phyloP scores from a whole-genome alignment of 2,888 invertebrate species.

The Helobdella robusta region DNA sequence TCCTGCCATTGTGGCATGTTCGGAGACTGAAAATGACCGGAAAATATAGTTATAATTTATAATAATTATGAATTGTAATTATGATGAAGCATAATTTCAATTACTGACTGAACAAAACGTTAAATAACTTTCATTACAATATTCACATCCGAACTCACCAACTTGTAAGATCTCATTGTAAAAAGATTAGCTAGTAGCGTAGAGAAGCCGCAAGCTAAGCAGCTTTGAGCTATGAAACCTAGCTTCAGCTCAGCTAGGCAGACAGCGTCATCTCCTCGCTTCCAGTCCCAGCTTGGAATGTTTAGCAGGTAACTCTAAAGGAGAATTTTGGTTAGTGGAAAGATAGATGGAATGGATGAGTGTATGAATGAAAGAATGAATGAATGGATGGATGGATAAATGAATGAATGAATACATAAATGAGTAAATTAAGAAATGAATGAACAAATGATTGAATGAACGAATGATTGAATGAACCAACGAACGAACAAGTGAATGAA shows the following conservation, averaged over 20 bases:
- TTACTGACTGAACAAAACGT: not conserved
- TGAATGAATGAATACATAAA: not conserved
- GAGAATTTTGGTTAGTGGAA: not conserved
- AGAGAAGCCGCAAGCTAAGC: conserved; percentile 97
- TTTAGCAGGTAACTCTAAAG: conserved; percentile 93
- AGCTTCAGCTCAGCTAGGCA: conserved; percentile 96
- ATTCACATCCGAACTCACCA: conserved; percentile 43
- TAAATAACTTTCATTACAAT: not conserved
- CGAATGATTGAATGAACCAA: not conserved
- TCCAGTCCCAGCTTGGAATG: conserved; percentile 99
- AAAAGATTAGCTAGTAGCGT: conserved; percentile 99
- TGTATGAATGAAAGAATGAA: not conserved
- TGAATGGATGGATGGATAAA: not conserved
- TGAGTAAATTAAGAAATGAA: not conserved
- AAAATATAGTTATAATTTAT: not conserved
- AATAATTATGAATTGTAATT: too few relatives aligned
- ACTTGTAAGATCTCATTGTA: conserved; percentile 74
- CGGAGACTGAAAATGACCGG: conserved; percentile 37
- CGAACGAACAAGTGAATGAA: not conserved
- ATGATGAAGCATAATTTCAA: too few relatives aligned
- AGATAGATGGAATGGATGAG: not conserved
- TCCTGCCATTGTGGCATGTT: conserved; percentile 97
- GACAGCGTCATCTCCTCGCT: conserved; percentile 98
- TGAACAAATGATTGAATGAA: not conserved
- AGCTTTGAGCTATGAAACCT: conserved; percentile 98